Evolutionary conservation across 1,140 invertebrate species (phyloP).

Genomic region (Platyscapa corneri): DNA sequence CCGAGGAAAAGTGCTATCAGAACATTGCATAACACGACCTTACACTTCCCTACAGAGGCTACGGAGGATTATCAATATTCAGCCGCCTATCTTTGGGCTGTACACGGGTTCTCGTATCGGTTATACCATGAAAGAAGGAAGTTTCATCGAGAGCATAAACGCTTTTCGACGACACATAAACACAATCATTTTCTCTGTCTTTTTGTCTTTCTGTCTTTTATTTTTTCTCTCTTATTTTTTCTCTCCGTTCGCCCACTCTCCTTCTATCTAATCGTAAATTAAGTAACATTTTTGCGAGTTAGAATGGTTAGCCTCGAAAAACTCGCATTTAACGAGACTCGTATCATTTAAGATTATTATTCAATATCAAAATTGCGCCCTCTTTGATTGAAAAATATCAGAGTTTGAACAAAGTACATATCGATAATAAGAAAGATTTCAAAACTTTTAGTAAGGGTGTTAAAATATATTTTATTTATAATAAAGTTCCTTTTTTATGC

Average conservation of each 20-base stretch:
- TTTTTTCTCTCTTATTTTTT: neutral
- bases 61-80: constrained; percentile 51
- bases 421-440: no score
- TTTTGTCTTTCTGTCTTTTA: neutral
- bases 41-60: constrained; percentile 7
- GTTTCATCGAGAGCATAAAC: constrained; percentile 50
- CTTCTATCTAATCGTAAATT: neutral
- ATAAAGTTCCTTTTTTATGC: no score
- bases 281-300: neutral
- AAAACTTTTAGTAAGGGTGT: no score
- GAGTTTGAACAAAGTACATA: no score
- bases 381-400: no score
- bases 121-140: constrained; percentile 48
- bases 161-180: constrained; percentile 48
- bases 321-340: neutral
- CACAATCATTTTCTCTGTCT: neutral
- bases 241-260: no score
- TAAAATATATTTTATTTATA: no score
- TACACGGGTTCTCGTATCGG: constrained; percentile 40
- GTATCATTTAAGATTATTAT: no score
- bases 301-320: constrained; percentile 5
- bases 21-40: constrained; percentile 43
- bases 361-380: no score
- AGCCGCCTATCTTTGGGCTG: constrained; percentile 45
- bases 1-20: constrained; percentile 50